Percentiles rank a stretch among this genome's conserved stretches.
These are phyloP conservation scores for Andrena bicolor DNA, from an alignment of 2,888 invertebrate genomes.

Conservation along the genomic window DNA sequence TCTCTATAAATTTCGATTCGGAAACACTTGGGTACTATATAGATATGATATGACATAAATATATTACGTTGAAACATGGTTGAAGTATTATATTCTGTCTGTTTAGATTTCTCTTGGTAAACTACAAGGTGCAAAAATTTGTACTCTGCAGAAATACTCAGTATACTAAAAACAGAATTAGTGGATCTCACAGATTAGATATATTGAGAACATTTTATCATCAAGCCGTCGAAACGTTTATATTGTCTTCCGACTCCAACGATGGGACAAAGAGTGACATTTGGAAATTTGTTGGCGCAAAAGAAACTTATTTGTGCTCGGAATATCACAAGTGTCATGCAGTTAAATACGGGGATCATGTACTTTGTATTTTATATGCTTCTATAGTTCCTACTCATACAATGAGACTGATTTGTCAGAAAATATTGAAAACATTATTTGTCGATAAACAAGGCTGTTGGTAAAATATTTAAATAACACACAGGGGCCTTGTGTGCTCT, in stretches of 20 bases:
- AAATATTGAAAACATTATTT: constrained; percentile 88
- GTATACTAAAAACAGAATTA: constrained; percentile 87
- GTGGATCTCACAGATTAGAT: constrained; percentile 89
- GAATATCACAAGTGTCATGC: constrained; percentile 95
- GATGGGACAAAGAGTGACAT: constrained; percentile 45
- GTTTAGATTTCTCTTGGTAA: constrained; percentile 89
- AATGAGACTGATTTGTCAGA: constrained; percentile 90
- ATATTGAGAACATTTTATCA: constrained; percentile 92
- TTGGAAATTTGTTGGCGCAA: constrained; percentile 80
- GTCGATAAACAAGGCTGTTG: constrained; percentile 90
- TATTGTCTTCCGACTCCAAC: constrained; percentile 74
- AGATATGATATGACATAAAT: not conserved
- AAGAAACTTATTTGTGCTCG: constrained; percentile 93
- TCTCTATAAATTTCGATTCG: constrained; percentile 89
- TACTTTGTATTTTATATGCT: constrained; percentile 91
- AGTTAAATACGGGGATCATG: constrained; percentile 88
- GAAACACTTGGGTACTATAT: constrained; percentile 90
- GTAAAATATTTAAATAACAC: constrained; percentile 84
- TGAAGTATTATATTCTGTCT: constrained; percentile 31
- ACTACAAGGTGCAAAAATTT: constrained; percentile 89
- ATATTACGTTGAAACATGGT: constrained; percentile 3
- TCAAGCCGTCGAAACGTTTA: constrained; percentile 87
- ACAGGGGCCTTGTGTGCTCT: not conserved
- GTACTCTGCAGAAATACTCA: constrained; percentile 90
- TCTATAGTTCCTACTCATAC: constrained; percentile 91